Evolutionary conservation across 2,113 vertebrate species (phyloP).

Genomic region (Mustela nigripes): DNA sequence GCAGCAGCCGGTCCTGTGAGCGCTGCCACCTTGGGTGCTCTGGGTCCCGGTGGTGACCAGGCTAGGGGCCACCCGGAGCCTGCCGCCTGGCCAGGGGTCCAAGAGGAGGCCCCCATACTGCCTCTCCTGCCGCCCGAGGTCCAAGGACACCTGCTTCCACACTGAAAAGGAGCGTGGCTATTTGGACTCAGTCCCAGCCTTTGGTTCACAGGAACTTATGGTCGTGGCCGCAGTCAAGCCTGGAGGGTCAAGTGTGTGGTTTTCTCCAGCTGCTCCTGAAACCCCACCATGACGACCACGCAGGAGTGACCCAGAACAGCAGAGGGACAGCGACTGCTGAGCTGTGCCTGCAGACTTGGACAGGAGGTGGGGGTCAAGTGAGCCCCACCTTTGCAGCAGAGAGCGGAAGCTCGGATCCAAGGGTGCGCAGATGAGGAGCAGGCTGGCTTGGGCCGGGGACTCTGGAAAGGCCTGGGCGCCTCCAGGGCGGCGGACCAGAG

Average conservation of each 20-base stretch:
- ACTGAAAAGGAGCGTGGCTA: not conserved
- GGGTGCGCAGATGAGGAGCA: fast-evolving
- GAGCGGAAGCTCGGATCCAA: fast-evolving
- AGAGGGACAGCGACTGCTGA: not conserved
- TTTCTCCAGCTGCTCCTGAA: not conserved
- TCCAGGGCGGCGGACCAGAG: fast-evolving
- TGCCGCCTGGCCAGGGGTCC: not conserved
- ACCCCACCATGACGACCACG: fast-evolving
- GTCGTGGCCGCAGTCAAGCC: not conserved
- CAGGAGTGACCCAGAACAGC: not conserved
- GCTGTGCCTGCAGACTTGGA: not conserved
- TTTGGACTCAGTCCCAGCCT: not conserved
- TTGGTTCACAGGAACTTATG: not conserved
- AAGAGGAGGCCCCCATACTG: fast-evolving
- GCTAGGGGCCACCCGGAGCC: not conserved
- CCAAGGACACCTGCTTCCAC: not conserved
- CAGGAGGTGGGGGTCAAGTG: not conserved
- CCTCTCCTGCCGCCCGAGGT: not conserved
- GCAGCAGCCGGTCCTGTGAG: not conserved
- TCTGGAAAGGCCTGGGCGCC: not conserved
- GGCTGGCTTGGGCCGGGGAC: not conserved
- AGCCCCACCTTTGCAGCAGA: not conserved
- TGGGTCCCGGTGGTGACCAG: not conserved
- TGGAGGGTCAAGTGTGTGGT: not conserved
- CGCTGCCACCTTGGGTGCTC: not conserved